phyloP scores from a whole-genome alignment of 1,140 invertebrate species.

The Chrysomallon squamiferum region DNA sequence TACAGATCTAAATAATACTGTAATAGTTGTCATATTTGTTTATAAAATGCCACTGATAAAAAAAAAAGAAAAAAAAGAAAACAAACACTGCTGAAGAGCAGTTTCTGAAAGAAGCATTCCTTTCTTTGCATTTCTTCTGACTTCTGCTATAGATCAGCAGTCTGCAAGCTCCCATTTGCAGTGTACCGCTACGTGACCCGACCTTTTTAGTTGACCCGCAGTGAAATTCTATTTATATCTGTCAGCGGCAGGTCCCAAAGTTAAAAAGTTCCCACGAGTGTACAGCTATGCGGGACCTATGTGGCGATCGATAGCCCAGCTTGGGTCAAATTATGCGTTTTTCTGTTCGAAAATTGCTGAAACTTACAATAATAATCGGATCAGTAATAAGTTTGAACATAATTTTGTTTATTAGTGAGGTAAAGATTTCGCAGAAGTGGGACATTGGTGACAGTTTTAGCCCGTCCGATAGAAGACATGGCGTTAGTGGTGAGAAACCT shows the following conservation, averaged over 20 bases:
- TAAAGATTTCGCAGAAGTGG: conserved; percentile 6
- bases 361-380: conserved; percentile 12
- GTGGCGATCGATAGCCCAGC: neutral
- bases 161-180: no score
- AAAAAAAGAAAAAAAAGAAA: no score
- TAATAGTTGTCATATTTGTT: no score
- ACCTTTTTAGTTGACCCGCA: no score
- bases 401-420: neutral
- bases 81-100: no score
- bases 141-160: no score
- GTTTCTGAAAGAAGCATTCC: no score
- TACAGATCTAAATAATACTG: no score
- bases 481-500: neutral
- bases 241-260: conserved; percentile 4
- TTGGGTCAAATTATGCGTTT: conserved; percentile 22
- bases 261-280: conserved; percentile 4
- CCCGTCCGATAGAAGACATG: neutral
- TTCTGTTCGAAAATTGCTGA: conserved; percentile 25
- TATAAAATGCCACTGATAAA: no score
- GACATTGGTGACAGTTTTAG: conserved; percentile 6
- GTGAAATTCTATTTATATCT: neutral
- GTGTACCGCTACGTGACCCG: no score
- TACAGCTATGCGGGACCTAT: neutral
- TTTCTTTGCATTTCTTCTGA: no score
- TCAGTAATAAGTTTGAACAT: conserved; percentile 8